These are phyloP conservation scores for Apogon talboti DNA, from an alignment of 2,797 vertebrate genomes.

Conservation along the genomic window DNA sequence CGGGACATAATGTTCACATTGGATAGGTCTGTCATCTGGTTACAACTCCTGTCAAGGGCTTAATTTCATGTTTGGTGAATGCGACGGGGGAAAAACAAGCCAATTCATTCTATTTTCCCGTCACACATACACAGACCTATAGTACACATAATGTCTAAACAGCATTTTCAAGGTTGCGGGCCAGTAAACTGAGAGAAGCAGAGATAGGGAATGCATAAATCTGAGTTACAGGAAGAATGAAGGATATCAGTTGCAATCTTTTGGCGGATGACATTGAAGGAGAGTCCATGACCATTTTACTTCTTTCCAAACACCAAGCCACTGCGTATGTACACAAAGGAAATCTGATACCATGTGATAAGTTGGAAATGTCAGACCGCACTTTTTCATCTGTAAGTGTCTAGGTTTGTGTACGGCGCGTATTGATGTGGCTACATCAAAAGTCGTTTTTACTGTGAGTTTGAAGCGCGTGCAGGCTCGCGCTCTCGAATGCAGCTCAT, in stretches of 20 bases:
- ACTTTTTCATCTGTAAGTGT: slow-evolving; percentile 56
- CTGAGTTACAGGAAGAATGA: slow-evolving; percentile 39
- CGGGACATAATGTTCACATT: slow-evolving; percentile 15
- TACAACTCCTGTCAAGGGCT: slow-evolving; percentile 16
- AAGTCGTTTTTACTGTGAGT: slow-evolving; percentile 48
- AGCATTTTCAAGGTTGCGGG: slow-evolving; percentile 7
- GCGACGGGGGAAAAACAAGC: slow-evolving; percentile 12
- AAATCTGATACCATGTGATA: slow-evolving; percentile 69
- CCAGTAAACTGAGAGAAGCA: slow-evolving; percentile 1
- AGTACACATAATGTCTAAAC: slow-evolving; percentile 14
- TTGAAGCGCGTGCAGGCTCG: slow-evolving; percentile 17
- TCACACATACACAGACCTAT: not conserved
- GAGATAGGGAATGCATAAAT: slow-evolving; percentile 17
- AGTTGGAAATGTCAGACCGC: slow-evolving; percentile 66
- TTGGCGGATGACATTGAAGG: slow-evolving; percentile 42
- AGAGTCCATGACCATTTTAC: slow-evolving; percentile 42
- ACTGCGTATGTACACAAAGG: slow-evolving; percentile 44
- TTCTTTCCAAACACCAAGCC: slow-evolving; percentile 47
- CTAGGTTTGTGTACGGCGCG: slow-evolving; percentile 35
- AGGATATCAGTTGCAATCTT: slow-evolving; percentile 60
- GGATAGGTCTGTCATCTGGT: slow-evolving; percentile 13
- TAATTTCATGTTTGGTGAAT: slow-evolving; percentile 32
- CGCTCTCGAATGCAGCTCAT: slow-evolving; percentile 44
- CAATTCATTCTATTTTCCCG: slow-evolving; percentile 13
- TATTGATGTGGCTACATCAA: slow-evolving; percentile 64